phyloP scores from a whole-genome alignment of 2,797 vertebrate genomes.

The Dromococcyx pavoninus region DNA sequence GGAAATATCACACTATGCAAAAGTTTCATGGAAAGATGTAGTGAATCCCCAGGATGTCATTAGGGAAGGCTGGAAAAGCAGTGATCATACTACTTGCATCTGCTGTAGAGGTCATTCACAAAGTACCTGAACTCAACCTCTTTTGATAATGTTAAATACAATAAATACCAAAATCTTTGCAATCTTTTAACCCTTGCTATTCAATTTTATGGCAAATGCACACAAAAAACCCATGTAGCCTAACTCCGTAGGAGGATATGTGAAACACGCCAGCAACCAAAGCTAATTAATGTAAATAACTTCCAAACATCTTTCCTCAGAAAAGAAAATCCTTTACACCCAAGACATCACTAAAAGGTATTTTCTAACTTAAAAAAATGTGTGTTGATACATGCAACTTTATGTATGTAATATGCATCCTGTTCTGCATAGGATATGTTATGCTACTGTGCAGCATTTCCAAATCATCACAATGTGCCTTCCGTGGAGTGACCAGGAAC shows the following conservation, averaged over 20 bases:
- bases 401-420: background rate
- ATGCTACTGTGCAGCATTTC: rapidly evolving
- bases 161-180: background rate
- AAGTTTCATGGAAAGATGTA: background rate
- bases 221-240: background rate
- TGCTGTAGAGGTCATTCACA: background rate
- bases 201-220: background rate
- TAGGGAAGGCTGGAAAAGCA: background rate
- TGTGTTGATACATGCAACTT: background rate
- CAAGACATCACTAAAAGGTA: background rate
- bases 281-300: background rate
- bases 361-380: background rate
- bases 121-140: background rate
- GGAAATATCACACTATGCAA: background rate
- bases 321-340: background rate
- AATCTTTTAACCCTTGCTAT: background rate
- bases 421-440: background rate
- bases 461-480: background rate
- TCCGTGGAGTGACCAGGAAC: background rate
- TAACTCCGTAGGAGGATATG: background rate
- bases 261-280: background rate
- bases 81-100: background rate
- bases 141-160: background rate
- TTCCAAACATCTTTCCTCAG: background rate
- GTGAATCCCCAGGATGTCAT: background rate